Base-by-base conservation (phyloP, 2,113 vertebrate genomes). In the Pithys albifrons region DNA sequence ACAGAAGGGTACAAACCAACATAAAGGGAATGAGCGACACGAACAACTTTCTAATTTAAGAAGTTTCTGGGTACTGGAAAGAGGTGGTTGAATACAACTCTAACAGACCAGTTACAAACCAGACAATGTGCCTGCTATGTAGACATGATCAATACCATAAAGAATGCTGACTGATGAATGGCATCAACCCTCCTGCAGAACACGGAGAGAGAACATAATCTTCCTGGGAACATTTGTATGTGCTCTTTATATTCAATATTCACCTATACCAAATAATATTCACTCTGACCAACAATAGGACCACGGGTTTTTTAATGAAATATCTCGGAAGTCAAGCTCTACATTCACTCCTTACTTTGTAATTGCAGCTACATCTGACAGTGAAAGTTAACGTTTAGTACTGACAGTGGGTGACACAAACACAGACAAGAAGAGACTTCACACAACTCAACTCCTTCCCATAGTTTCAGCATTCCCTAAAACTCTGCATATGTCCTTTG, bases 221-320 rank as follows among this genome's bases (percentile, higher is more conserved):
- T 65, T 84, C 48, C 61, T 65, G 39, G 1, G n/a, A 72, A 18
- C 10, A 37, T 64, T 77, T 33, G 49, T 14, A 29, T 7, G 22
- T 77, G 65, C 43, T 37, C 22, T 64, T 37, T 71, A 51, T 13
- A 64, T 19, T 71, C 88, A 84, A 1, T 24, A 70, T 19, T 58
- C 51, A 3, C 25, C 65, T 28, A 37, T 14, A 71, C 24, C 31
- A 19, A 71, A 37, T 19, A 71, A 33, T 45, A 85, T 29, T 81
- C 76, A 72, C 31, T 24, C 54, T 88, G 41, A 91, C 61, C 84
- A 78, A 62, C 49, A 62, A 41, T 8, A 70, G 41, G 20, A 84
- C 43, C 3, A 0, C 0, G 1, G 13, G 2, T 3, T 4, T 41
- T 69, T 62, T 3, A 23, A 58, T 48, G 37, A 80, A 80, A 1